Percentiles rank a stretch among this genome's conserved stretches.
Conservation (phyloP, 2,888 invertebrate genomes). For the Baronia brevicornis region DNA sequence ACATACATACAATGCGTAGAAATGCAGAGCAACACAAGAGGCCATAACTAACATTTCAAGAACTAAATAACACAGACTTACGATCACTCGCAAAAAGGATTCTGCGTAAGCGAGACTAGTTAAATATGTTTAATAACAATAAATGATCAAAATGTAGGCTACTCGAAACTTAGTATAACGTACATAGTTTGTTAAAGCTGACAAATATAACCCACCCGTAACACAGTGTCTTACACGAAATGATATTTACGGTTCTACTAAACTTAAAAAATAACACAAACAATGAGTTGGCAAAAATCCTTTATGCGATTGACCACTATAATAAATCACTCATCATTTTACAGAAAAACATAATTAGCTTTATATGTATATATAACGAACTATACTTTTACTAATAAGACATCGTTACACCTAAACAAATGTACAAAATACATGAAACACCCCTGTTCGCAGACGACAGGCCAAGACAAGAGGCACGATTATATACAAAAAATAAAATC, state of each 20-base stretch:
- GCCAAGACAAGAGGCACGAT: slow-evolving; percentile 73
- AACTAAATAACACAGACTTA: slow-evolving; percentile 72
- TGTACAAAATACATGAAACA: slow-evolving; percentile 59
- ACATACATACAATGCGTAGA: slow-evolving; percentile 77
- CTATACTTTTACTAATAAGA: slow-evolving; percentile 32
- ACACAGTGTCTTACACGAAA: slow-evolving; percentile 29
- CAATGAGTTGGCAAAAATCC: slow-evolving; percentile 37
- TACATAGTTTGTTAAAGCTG: slow-evolving; percentile 30
- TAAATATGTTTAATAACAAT: slow-evolving; percentile 32
- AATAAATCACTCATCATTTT: slow-evolving; percentile 49
- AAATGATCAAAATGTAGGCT: slow-evolving; percentile 23
- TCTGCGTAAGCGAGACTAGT: slow-evolving; percentile 34
- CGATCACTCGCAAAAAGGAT: slow-evolving; percentile 60
- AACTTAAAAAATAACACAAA: slow-evolving; percentile 24
- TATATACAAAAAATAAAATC: slow-evolving; percentile 75
- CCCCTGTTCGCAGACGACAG: slow-evolving; percentile 69
- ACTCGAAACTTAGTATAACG: slow-evolving; percentile 25
- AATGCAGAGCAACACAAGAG: slow-evolving; percentile 74
- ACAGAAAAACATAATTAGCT: slow-evolving; percentile 71
- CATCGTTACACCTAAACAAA: slow-evolving; percentile 52
- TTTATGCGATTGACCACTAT: slow-evolving; percentile 55
- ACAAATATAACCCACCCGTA: slow-evolving; percentile 31
- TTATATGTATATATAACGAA: slow-evolving; percentile 26
- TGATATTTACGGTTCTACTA: slow-evolving; percentile 30
- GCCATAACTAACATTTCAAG: slow-evolving; percentile 63